phyloP scores from a whole-genome alignment of 2,888 invertebrate genomes.

The Chrysopilus asiliformis region DNA sequence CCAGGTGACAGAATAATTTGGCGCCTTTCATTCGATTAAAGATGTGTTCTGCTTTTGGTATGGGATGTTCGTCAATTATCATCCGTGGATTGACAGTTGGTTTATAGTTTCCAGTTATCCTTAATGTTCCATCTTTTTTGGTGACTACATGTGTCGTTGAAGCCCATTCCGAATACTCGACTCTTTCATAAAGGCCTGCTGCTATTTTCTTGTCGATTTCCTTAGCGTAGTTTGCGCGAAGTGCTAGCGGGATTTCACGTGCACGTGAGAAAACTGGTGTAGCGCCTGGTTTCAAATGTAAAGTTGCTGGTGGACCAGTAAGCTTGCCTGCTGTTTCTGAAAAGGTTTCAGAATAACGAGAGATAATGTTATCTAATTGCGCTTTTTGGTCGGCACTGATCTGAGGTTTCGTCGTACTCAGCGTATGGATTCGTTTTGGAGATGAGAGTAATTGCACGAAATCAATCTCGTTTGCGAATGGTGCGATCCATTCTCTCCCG shows the following conservation, averaged over 20 bases:
- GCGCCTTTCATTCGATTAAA: constrained; percentile 7
- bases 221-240: too few relatives aligned
- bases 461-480: background rate
- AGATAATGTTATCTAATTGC: constrained; percentile 10
- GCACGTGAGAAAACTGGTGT: constrained; percentile 7
- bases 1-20: constrained; percentile 9
- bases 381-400: constrained; percentile 9
- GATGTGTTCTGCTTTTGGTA: constrained; percentile 6
- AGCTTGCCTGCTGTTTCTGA: constrained; percentile 4
- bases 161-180: constrained; percentile 12
- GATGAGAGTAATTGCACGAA: background rate
- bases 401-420: background rate
- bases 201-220: too few relatives aligned
- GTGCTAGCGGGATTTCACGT: constrained; percentile 9
- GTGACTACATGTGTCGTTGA: constrained; percentile 10
- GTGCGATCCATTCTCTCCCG: constrained; percentile 3
- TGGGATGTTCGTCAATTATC: constrained; percentile 11
- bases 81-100: constrained; percentile 10
- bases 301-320: background rate
- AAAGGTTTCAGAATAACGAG: constrained; percentile 8
- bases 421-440: background rate
- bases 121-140: constrained; percentile 9
- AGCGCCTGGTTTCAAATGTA: background rate
- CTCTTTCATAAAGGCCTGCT: too few relatives aligned
- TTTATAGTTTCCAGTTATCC: constrained; percentile 11